Conservation (phyloP, 2,888 invertebrate genomes). For the Belgica antarctica region DNA sequence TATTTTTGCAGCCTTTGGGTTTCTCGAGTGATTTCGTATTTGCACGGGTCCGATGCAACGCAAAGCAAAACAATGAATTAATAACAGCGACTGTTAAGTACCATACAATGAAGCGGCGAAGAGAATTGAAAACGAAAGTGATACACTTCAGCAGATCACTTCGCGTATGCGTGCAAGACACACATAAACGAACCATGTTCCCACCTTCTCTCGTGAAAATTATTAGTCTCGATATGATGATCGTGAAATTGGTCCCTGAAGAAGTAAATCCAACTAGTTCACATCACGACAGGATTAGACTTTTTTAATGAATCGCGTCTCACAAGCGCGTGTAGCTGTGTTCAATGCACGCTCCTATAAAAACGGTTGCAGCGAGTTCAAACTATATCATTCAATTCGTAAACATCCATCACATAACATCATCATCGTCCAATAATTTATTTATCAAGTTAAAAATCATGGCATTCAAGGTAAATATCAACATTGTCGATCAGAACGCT, state of each 20-base stretch:
- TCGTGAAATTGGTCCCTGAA: constrained; percentile 29
- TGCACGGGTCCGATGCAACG: neutral
- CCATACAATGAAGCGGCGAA: neutral
- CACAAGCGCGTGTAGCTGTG: constrained; percentile 16
- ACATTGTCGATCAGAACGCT: neutral
- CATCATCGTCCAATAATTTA: neutral
- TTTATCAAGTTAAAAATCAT: constrained; percentile 29
- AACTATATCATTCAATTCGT: constrained; percentile 40
- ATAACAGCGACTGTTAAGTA: neutral
- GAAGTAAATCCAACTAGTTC: constrained; percentile 36
- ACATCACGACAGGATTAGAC: constrained; percentile 41
- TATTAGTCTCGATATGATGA: neutral
- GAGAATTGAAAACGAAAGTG: constrained; percentile 28
- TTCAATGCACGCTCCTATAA: constrained; percentile 36
- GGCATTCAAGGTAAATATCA: constrained; percentile 39
- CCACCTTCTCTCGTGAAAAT: neutral
- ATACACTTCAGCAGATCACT: constrained; percentile 16
- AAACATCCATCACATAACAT: constrained; percentile 33
- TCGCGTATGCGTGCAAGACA: neutral
- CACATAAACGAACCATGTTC: neutral
- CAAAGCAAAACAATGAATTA: neutral
- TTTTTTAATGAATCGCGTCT: neutral
- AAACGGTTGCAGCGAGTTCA: constrained; percentile 3
- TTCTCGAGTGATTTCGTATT: neutral
- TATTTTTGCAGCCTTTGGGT: neutral